Conservation (phyloP, 2,888 invertebrate genomes). For the Scaptodrosophila latifasciaeformis region DNA sequence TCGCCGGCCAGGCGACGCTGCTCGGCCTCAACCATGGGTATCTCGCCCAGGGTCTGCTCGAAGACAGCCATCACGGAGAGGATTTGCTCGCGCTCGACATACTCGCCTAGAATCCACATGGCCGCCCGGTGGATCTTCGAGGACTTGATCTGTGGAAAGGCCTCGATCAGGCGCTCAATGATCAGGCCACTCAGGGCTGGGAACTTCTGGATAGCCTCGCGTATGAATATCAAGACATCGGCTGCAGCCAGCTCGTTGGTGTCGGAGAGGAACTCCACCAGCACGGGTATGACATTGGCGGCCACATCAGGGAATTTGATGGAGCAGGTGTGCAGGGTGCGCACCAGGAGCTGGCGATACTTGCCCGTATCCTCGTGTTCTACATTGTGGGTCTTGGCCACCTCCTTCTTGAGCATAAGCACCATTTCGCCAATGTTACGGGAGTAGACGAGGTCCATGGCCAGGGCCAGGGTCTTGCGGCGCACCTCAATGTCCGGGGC, state of each 20-base stretch:
- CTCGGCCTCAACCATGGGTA: constrained; percentile 80
- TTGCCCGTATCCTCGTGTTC: constrained; percentile 97
- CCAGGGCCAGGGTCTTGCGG: constrained; percentile 87
- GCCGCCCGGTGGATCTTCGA: constrained; percentile 94
- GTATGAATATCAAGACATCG: constrained; percentile 95
- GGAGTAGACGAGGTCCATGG: constrained; percentile 92
- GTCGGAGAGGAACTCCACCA: constrained; percentile 94
- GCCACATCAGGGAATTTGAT: constrained; percentile 98
- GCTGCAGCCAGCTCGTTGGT: constrained; percentile 92
- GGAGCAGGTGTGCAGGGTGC: constrained; percentile 94
- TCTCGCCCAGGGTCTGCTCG: constrained; percentile 83
- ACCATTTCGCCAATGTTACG: constrained; percentile 98
- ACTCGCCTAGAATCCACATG: constrained; percentile 98
- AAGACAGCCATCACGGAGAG: constrained; percentile 86
- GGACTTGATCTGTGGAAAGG: constrained; percentile 90
- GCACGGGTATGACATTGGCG: constrained; percentile 92
- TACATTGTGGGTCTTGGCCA: constrained; percentile 89
- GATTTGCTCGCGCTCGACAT: constrained; percentile 88
- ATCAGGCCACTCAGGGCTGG: constrained; percentile 87
- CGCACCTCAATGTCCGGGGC: constrained; percentile 96
- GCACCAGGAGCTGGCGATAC: constrained; percentile 95
- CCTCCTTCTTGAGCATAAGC: constrained; percentile 92
- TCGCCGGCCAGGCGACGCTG: constrained; percentile 85
- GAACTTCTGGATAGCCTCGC: constrained; percentile 97
- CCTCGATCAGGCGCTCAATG: constrained; percentile 84